Base-by-base conservation (phyloP, 2,113 vertebrate species). In the Lepus timidus region DNA sequence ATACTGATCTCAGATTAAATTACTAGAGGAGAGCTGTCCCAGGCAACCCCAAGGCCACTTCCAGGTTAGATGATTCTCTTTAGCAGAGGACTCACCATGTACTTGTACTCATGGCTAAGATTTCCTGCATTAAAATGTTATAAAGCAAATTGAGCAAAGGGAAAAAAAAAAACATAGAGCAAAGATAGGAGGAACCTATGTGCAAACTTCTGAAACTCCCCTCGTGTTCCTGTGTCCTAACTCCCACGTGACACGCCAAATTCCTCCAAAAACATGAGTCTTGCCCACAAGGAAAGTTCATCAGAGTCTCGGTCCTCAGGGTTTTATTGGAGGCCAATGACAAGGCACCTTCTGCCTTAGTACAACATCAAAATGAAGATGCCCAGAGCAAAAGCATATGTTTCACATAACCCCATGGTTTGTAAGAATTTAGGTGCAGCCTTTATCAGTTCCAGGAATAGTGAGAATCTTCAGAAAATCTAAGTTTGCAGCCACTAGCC, bases 1-100 rank as follows among this genome's bases (percentile, higher is more conserved):
- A 76, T 10, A 92, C 51, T 70, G 70, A 68, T 70, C 31, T 78
- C 27, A 88, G 33, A 17, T 71, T 17, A 76, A 84, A 80, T 71
- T 85, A 58, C 1, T 27, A 83, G 16, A 81, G 33, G 8, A 80
- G 39, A 76, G 51, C 19, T 44, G 29, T 23, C 23, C 8, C 3
- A 52, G 3, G 23, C 4, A 5, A 74, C 23, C 25, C 67, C 14
- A 51, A 83, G 27, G n/a, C 6, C 11, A 80, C 25, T 49, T 85
- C 25, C 9, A 25, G 27, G 4, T 68, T 86, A 20, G 49, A 44
- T 4, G 10, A 85, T 22, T 71, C 5, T 51, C 3, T 29, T 52
- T 13, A 85, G 4, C 12, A 67, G 2, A 9, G 33, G 64, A 81
- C 1, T 67, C 31, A 36, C 16, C 10, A 75, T 12, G 65, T 6